These are phyloP conservation scores for Pseudochaenichthys georgianus DNA, from an alignment of 2,797 vertebrate genomes.

Conservation along the genomic window DNA sequence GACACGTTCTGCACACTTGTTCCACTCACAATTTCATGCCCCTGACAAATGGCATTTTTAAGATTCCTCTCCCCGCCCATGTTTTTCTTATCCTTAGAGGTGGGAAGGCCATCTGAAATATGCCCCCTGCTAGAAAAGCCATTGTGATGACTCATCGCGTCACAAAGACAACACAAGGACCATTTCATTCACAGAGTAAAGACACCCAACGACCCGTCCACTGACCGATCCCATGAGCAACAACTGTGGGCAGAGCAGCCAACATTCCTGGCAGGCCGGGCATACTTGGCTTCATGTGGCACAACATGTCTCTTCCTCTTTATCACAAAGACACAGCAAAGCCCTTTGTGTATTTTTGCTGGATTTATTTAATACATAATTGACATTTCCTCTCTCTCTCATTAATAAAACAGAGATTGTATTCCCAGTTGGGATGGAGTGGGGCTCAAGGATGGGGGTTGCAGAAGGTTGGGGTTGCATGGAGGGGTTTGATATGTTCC, in stretches of 20 bases:
- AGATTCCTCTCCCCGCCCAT: slow-evolving; percentile 34
- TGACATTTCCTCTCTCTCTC: slow-evolving; percentile 62
- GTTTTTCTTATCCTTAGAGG: slow-evolving; percentile 32
- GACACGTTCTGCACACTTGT: not conserved
- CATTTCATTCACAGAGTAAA: slow-evolving; percentile 59
- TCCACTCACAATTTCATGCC: not conserved
- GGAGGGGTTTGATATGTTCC: slow-evolving; percentile 52
- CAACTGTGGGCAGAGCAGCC: slow-evolving; percentile 44
- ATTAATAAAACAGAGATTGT: slow-evolving; percentile 76
- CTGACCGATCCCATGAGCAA: slow-evolving; percentile 36
- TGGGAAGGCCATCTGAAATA: slow-evolving; percentile 50
- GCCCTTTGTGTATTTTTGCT: slow-evolving; percentile 52
- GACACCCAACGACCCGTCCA: slow-evolving; percentile 19
- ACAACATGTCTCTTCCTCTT: slow-evolving; percentile 40
- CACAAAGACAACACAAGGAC: slow-evolving; percentile 53
- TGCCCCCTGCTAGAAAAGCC: slow-evolving; percentile 27
- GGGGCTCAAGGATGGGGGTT: slow-evolving; percentile 35
- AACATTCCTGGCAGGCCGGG: slow-evolving; percentile 68
- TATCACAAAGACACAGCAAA: slow-evolving; percentile 34
- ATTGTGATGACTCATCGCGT: slow-evolving; percentile 31
- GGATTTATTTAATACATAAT: slow-evolving; percentile 41
- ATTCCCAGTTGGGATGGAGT: slow-evolving; percentile 57
- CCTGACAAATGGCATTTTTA: slow-evolving; percentile 42
- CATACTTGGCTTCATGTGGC: slow-evolving; percentile 54
- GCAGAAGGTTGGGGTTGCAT: slow-evolving; percentile 19